Evolutionary conservation across 2,113 vertebrate genomes (phyloP).

Genomic region (Lampris incognitus): DNA sequence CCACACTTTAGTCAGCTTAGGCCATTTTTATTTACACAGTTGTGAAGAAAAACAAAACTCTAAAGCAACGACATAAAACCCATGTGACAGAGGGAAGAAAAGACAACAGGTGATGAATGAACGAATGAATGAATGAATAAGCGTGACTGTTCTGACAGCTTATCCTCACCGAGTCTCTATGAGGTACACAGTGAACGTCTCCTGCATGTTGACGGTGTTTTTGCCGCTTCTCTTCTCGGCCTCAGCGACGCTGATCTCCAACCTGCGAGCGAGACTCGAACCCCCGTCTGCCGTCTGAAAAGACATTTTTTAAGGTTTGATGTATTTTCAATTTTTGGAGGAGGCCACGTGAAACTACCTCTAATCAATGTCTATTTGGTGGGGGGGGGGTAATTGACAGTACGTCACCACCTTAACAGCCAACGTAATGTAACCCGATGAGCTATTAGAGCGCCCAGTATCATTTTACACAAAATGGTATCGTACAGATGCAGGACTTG

Average conservation of each 20-base stretch:
- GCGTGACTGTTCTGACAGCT: too few relatives aligned
- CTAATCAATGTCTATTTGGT: too few relatives aligned
- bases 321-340: not conserved
- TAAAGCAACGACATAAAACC: not conserved
- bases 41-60: not conserved
- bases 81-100: too few relatives aligned
- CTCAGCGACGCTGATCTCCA: conserved; percentile 95
- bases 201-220: conserved; percentile 93
- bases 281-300: conserved; percentile 85
- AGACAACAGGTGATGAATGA: too few relatives aligned
- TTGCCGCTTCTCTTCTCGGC: conserved; percentile 94
- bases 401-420: too few relatives aligned
- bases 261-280: conserved; percentile 84
- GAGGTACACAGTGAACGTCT: conserved; percentile 95
- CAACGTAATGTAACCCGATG: too few relatives aligned
- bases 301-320: not conserved
- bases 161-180: conserved; percentile 90
- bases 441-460: too few relatives aligned
- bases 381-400: too few relatives aligned
- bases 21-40: not conserved
- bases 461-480: too few relatives aligned
- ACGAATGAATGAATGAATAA: too few relatives aligned
- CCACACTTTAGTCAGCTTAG: not conserved
- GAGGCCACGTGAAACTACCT: too few relatives aligned
- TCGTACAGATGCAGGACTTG: too few relatives aligned